Evolutionary conservation across 2,113 vertebrate genomes (phyloP).

Genomic region (Hiodon alosoides): DNA sequence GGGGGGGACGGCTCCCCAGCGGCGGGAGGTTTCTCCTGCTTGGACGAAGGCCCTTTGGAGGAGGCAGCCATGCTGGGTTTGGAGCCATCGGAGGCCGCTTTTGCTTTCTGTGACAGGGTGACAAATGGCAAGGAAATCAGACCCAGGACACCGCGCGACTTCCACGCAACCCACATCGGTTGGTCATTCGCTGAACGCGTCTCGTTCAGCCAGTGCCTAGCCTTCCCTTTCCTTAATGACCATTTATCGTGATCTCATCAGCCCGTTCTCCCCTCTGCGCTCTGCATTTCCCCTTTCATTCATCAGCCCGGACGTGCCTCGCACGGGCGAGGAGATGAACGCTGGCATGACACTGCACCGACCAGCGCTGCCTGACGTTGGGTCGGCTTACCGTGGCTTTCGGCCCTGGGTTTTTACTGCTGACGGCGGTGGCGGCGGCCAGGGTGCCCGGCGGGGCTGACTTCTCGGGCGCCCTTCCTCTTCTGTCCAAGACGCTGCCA

Average conservation of each 20-base stretch:
- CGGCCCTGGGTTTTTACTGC: conserved; percentile 38
- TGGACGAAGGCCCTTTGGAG: conserved; percentile 38
- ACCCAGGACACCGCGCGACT: background rate
- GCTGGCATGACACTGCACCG: too few species aligned
- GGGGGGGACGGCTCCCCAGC: conserved; percentile 35
- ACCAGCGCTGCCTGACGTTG: background rate
- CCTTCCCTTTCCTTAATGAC: too few species aligned
- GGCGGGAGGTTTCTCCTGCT: conserved; percentile 41
- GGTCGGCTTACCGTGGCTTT: conserved; percentile 54
- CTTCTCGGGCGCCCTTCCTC: conserved; percentile 59
- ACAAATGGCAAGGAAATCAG: conserved; percentile 2
- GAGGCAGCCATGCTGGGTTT: conserved; percentile 48
- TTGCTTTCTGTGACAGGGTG: conserved; percentile 58
- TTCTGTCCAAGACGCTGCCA: conserved; percentile 66
- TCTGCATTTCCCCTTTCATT: too few species aligned
- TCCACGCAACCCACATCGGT: too few species aligned
- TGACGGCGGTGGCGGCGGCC: conserved; percentile 15
- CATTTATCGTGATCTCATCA: too few species aligned
- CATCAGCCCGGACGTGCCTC: too few species aligned
- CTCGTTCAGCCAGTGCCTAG: too few species aligned
- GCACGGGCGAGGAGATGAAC: too few species aligned
- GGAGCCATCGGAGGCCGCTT: conserved; percentile 58
- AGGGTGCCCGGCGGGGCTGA: conserved; percentile 25
- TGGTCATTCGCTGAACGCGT: too few species aligned
- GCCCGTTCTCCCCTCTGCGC: too few species aligned